Base-by-base conservation (phyloP, 2,113 vertebrate genomes). In the Erpornis zantholeuca region DNA sequence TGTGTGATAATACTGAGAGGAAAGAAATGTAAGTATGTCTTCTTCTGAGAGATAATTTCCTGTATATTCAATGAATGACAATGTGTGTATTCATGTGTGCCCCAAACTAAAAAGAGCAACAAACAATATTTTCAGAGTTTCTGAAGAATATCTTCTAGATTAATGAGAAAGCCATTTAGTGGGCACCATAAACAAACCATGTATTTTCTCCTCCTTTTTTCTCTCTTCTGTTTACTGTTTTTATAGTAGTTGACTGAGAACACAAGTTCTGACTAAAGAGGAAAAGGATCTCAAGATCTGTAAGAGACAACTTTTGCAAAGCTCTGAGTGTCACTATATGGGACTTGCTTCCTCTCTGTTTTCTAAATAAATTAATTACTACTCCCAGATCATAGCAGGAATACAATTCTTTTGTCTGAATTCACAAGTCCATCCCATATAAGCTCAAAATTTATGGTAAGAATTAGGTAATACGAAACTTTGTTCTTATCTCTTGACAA, bases 391-490 rank as follows among this genome's bases (percentile, higher is more conserved):
- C 20, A 72, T 56, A 87, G 47, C 22, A 95, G 24, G 25, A 91
- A 77, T 93, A 47, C 31, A 88, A 56, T 91, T 94, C 35, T 91
- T 94, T 92, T 73, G 4, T 68, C 52, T 89, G 66, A 96, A 92
- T 89, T 86, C 78, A 59, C 19, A 66, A n/a, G 33, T 59, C 60
- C 36, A 82, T 95, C 21, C 54, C 22, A 54, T 13, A 23, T 61
- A 53, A 15, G 25, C 36, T 85, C 53, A 78, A 82, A 69, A 11
- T 63, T n/a, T 71, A 68, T 86, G 44, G n/a, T 28, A 72, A 64
- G 1, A 3, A 38, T 29, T 61, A 70, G 11, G 7, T 38, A 8
- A 35, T 82, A 44, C 2, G 15, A 47, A 68, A 50, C 1, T 56
- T 82, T 64, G 50, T 25, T 73, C 23, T 60, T 59, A 6, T 33